Evolutionary conservation across 2,888 invertebrate species (phyloP).

Genomic region (Nomada hirtipes): DNA sequence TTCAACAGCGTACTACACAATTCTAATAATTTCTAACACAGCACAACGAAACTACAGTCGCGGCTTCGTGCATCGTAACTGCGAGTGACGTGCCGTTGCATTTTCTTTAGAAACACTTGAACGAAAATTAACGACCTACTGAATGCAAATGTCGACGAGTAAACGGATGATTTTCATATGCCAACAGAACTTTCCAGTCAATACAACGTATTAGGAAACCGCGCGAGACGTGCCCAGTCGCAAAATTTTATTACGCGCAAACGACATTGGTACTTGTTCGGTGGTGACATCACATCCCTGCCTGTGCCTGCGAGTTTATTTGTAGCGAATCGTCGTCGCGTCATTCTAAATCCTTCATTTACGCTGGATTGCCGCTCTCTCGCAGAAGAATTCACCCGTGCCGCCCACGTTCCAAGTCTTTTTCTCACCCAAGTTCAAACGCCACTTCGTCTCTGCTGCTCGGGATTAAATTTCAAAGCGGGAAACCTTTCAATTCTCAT

Average conservation of each 20-base stretch:
- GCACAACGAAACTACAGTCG: neutral
- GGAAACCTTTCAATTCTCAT: neutral
- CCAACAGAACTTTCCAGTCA: neutral
- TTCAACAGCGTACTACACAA: too few species aligned
- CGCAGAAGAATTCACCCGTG: conserved; percentile 24
- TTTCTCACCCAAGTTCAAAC: conserved; percentile 32
- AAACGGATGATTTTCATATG: neutral
- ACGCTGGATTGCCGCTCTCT: conserved; percentile 27
- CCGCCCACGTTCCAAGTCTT: conserved; percentile 31
- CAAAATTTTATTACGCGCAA: conserved; percentile 57
- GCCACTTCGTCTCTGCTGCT: neutral
- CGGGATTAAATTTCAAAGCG: conserved; percentile 13
- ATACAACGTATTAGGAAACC: neutral
- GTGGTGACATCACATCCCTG: conserved; percentile 67
- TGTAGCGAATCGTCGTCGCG: conserved; percentile 55
- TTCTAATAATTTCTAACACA: neutral
- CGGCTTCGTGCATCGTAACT: too few species aligned
- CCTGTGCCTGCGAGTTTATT: conserved; percentile 60
- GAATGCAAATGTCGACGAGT: neutral
- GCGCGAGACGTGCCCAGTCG: conserved; percentile 28
- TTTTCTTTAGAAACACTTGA: neutral
- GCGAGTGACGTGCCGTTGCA: too few species aligned
- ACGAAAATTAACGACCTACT: neutral
- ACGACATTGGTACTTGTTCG: conserved; percentile 67
- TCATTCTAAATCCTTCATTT: conserved; percentile 64